Evolutionary conservation across 1,140 invertebrate species (phyloP).

Genomic region (Meloidogyne hapla): DNA sequence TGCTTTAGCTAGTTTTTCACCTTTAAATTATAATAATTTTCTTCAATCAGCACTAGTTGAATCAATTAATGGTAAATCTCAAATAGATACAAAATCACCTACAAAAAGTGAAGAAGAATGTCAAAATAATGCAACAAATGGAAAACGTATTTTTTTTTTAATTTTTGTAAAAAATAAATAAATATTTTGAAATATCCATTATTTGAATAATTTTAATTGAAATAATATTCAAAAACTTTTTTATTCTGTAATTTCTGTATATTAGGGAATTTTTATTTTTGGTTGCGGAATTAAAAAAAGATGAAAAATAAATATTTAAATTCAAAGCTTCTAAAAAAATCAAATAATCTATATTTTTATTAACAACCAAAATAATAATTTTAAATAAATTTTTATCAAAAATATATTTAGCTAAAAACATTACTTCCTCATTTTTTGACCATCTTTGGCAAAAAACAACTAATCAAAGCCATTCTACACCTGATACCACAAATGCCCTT

Average conservation of each 20-base stretch:
- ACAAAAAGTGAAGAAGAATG: background rate
- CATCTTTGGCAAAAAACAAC: background rate
- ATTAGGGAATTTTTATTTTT: no score
- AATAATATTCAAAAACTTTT: no score
- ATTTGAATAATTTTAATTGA: no score
- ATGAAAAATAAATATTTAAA: no score
- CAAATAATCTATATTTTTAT: no score
- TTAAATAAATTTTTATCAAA: background rate
- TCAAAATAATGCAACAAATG: background rate
- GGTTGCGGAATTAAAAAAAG: no score
- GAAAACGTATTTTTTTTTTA: background rate
- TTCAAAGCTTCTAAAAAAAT: no score
- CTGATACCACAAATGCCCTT: slow-evolving; percentile 8
- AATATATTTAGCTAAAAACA: background rate
- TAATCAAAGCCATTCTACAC: background rate
- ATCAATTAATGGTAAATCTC: background rate
- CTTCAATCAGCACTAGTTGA: background rate
- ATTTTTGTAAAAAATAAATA: no score
- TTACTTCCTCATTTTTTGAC: slow-evolving; percentile 9
- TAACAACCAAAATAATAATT: background rate
- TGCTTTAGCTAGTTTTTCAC: background rate
- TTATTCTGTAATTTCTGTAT: no score
- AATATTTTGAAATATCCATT: no score
- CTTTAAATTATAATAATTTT: slow-evolving; percentile 1
- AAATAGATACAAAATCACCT: background rate